phyloP scores from a whole-genome alignment of 2,888 invertebrate genomes.

The Prosapia bicincta region DNA sequence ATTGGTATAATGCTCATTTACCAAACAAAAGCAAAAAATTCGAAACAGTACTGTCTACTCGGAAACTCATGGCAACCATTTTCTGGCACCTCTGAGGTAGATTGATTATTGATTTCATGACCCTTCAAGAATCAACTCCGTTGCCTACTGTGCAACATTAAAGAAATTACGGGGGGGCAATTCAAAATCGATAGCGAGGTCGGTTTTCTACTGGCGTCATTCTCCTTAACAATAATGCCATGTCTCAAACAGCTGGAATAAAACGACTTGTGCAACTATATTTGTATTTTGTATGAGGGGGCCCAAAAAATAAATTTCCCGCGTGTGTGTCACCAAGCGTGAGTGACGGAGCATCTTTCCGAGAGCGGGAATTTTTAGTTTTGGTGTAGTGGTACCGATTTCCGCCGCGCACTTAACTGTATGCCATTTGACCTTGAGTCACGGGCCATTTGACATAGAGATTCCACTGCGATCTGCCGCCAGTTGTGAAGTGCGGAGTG shows the following conservation, averaged over 20 bases:
- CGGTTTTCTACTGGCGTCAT: not conserved
- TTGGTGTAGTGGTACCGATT: too few relatives aligned
- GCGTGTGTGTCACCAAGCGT: too few relatives aligned
- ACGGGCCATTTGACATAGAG: too few relatives aligned
- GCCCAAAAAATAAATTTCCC: too few relatives aligned
- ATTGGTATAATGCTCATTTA: not conserved
- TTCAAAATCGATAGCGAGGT: not conserved
- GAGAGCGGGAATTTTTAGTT: too few relatives aligned
- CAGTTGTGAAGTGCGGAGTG: too few relatives aligned
- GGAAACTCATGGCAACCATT: not conserved
- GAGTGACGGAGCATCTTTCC: too few relatives aligned
- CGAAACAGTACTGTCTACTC: not conserved
- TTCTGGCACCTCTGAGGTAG: not conserved
- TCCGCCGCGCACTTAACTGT: too few relatives aligned
- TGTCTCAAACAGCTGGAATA: not conserved
- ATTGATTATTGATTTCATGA: not conserved
- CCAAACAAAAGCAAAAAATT: not conserved
- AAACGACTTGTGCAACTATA: not conserved
- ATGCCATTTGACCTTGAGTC: too few relatives aligned
- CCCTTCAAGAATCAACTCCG: not conserved
- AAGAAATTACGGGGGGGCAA: not conserved
- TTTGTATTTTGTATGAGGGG: too few relatives aligned
- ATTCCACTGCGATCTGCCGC: too few relatives aligned
- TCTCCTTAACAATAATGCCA: not conserved
- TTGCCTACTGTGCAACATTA: not conserved